Base-by-base conservation (phyloP, 1,140 invertebrate species). In the Drosophila busckii region DNA sequence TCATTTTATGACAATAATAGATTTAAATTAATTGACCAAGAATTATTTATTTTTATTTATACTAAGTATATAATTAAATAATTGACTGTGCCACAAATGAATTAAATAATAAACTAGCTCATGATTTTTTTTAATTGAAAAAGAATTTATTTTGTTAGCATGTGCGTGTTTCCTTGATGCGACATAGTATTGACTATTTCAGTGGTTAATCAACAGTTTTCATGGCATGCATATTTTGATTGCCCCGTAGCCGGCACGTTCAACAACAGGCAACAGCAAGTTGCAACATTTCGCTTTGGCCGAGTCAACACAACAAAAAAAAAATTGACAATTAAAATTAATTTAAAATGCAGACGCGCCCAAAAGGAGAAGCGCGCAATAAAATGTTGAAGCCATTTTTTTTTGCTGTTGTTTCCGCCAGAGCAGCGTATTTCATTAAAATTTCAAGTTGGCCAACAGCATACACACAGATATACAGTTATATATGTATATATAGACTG, bases 311-410 rank as follows among this genome's bases (percentile, higher is more conserved):
- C n/a, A n/a, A n/a, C n/a, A n/a, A n/a, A n/a, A n/a, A n/a, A 68
- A 52, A 60, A 76, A 67, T 80, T 80, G 73, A 76, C 71, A 76
- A 80, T 76, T 76, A 76, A 76, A 76, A 80, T 80, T 76, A 76
- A 76, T 76, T 76, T 80, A 48, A 76, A 71, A 76, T 76, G 67
- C 67, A 70, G 71, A 63, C 54, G 44, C n/a, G n/a, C n/a, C 62
- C 50, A 31, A 50, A 38, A 52, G 34, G 31, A 23, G 54, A 26
- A 45, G 25, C 34, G 49, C n/a, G 45, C 56, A 60, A 60, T 54
- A 54, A 60, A 60, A 45, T 28, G 38, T n/a, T n/a, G n/a, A n/a
- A n/a, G n/a, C n/a, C n/a, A n/a, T n/a, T n/a, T n/a, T n/a, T n/a
- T n/a, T n/a, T n/a, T n/a, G n/a, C n/a, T n/a, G n/a, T n/a, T n/a